Base-by-base conservation (phyloP, 1,140 invertebrate species). In the Rhizoglyphus robini region DNA sequence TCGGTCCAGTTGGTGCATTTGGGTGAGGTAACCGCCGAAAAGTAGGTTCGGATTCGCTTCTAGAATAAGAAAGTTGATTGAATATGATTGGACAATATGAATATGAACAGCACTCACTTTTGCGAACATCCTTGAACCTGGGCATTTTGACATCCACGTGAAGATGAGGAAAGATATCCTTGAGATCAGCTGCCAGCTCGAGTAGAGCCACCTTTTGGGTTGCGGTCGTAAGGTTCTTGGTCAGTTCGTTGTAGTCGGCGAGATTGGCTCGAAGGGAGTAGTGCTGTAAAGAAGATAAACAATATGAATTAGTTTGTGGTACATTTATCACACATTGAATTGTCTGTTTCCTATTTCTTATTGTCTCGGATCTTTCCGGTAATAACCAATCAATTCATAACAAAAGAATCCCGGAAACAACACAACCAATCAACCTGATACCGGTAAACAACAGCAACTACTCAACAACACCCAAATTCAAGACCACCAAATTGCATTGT, bases 1-100 rank as follows among this genome's bases (percentile, higher is more conserved):
- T 29, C 27, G 15, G 27, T 60, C 58, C 2, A 15, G 2, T 23
- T 29, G 8, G 29, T 60, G 58, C 13, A 60, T 15, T 23, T 15
- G 2, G 2, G 58, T 32, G 23, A 60, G 58, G 29, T 60, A 29
- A 27, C 58, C 58, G 29, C 58, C 58, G 36, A 60, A 60, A n/a
- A 60, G 23, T 34, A 60, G 29, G 36, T 60, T 60, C 25, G 58
- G 38, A 13, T 29, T 60, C 32, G 58, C 8, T 60, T 29, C 27
- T 34, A 46, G 13, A 60, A 29, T 27, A 11, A 27, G 2, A 27
- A 15, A 59, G 25, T 31, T 38, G 18, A 34, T 60, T 34, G 27
- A 34, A 38, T 3, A 3, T n/a, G 18, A 15, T 13, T 3, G 3
- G 11, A 11, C 15, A 30, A n/a, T 38, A 38, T 34, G 13, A 30